Evolutionary conservation across 2,797 vertebrate species (phyloP), one percentile per base, ranked within the genome.

Genomic region (Aldrovandia affinis): DNA sequence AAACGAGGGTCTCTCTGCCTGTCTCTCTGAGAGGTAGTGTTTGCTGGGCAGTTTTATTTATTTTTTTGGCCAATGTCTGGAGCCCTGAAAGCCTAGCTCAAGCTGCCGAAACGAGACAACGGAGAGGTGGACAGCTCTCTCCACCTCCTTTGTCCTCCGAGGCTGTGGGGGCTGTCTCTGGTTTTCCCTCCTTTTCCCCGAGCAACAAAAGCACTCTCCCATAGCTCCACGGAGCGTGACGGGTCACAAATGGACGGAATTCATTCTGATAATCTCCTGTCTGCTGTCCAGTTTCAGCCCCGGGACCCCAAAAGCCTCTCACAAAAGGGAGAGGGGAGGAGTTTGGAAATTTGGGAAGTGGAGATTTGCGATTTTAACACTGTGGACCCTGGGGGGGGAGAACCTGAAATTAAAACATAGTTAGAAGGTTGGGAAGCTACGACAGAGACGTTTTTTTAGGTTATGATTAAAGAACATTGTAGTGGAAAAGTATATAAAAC

Each of bases 181-280:
- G 12, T 20, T 15, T 15, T 57, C 55, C 12, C 12, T 63, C 30
- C 44, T 55, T 68, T 82, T 59, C 18, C 39, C n/a, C 22, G 55
- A 57, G 61, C 81, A 73, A 73, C 81, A 75, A 83, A 83, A 44
- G 78, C 80, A 80, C 50, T 83, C 33, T n/a, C 42, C 57, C 12
- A n/a, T 20, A 15, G 52, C 54, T 83, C 70, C 36, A 33, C 47
- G 83, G 57, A 77, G 83, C 70, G 42, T 83, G 75, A 83, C 78
- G 22, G 70, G 59, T 55, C 70, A 83, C 22, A 33, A 78, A 22
- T 77, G 33, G 73, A 47, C 18, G 75, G 54, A 83, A 61, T 78
- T 77, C 73, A 78, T 83, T 52, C 83, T 33, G 28, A 63, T 78
- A 79, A 78, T 83, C 82, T 82, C 47, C 63, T 65, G 75, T 55